Base-by-base conservation (phyloP, 2,797 vertebrate genomes). In the Anniella stebbinsi region DNA sequence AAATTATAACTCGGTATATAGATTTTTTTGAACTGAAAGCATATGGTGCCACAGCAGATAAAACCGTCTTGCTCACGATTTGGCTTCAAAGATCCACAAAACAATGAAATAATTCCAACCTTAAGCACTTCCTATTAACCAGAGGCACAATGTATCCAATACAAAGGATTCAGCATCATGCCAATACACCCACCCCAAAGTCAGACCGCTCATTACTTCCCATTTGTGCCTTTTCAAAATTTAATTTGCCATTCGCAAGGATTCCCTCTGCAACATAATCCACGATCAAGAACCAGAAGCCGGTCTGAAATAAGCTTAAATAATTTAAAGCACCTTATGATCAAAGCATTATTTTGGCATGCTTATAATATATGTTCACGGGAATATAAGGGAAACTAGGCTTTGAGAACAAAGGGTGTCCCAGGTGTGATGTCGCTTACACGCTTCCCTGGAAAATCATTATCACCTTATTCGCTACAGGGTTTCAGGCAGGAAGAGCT, bases 261-360 rank as follows among this genome's bases (percentile, higher is more conserved):
- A 95, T 95, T 93, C 94, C 88, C 91, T 93, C 82, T 95, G 89
- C 87, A 88, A 82, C 94, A 84, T 88, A 94, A 93, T 92, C 94
- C 89, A 93, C 93, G 92, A 90, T 91, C 86, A 86, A 1, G n/a
- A 93, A 90, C 84, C 38, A 91, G 93, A 96, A 96, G 94, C 88
- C 92, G 90, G 96, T 93, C 88, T 67, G 86, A 94, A 95, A 93
- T 93, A 93, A 95, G 89, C 84, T 92, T 88, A 41, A 86, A 88
- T 94, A 94, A 96, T 86, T 91, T 72, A 92, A 94, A 94, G 90
- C 73, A 88, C 48, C 95, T 91, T 81, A 92, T 84, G 18, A 77
- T 38, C 92, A 80, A 88, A 60, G 63, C 67, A 87, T 60, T 73
- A 0, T 84, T 95, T 57, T 88, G 63, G 82, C 82, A 81, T 3